Evolutionary conservation across 92 coral and sea anemone genomes (phyloP), one percentile per base, ranked within the genome.

Genomic region (Heteractis magnifica): DNA sequence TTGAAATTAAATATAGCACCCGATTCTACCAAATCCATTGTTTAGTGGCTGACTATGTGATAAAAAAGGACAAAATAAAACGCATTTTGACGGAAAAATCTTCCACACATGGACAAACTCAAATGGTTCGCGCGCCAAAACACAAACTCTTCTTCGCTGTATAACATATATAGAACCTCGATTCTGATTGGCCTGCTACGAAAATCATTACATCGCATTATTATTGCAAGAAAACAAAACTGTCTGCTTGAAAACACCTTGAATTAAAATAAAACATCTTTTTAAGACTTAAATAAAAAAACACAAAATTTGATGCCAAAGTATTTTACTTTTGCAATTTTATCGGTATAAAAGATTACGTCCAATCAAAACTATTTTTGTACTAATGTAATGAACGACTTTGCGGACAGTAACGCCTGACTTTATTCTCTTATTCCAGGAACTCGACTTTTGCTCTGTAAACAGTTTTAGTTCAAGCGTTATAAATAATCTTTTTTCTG

Each of bases 1-100:
- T 72, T 86, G 55, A 79, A 77, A 76, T 80, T 86, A 34, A 79
- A 86, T 23, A 86, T 86, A 51, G 56, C 85, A 52, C 89, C 89
- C 60, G 85, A 64, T 51, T 77, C 72, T 56, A 86, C 62, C 44
- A 86, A 72, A 75, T 86, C 89, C 89, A 86, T 86, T 16, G 72
- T 52, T 72, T 51, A 34, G n/a, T n/a, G 56, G n/a, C 23, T 34
- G 5, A 8, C 53, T 50, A 65, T 14, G 82, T 59, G 18, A 65
- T 62, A 48, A 49, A 34, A 19, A 15, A 44, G n/a, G 48, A 19
- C 10, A 77, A 82, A 77, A 34, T 51, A 65, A 15, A 62, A n/a
- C 68, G 51, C 72, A 77, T 65, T 85, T 85, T 65, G 44, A 62
- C 81, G 34, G 64, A 58, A n/a, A 62, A 18, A 18, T 6, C 6